A percentile compares a stretch with the other conserved stretches of the same genome.
Conservation (phyloP, 64 coral and sea anemone genomes). For the Hydrozoanthus tunicans region DNA sequence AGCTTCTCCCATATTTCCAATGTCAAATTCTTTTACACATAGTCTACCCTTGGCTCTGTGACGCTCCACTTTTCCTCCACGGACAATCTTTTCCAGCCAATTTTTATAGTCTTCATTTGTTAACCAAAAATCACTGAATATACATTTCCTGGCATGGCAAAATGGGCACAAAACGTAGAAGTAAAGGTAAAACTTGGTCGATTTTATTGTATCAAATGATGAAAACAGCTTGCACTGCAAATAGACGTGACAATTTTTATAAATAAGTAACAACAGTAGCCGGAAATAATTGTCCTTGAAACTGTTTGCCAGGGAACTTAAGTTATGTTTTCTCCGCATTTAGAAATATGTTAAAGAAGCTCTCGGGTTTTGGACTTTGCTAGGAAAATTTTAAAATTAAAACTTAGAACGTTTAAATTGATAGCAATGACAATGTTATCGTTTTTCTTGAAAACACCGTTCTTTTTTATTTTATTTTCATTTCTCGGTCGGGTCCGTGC, state of each 20-base stretch:
- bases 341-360: not conserved
- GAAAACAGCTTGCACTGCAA: too few species aligned
- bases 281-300: not conserved
- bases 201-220: too few species aligned
- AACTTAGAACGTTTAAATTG: too few species aligned
- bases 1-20: conserved; percentile 19
- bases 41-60: conserved; percentile 2
- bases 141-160: not conserved
- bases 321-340: not conserved
- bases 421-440: not conserved
- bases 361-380: not conserved
- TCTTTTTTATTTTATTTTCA: not conserved
- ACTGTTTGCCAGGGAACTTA: not conserved
- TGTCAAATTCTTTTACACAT: not conserved
- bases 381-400: not conserved
- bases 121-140: not conserved
- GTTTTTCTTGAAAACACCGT: conserved; percentile 1
- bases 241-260: not conserved
- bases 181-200: too few species aligned
- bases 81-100: not conserved
- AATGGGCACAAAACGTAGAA: too few species aligned
- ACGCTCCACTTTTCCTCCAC: not conserved
- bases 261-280: not conserved
- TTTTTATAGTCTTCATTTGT: not conserved
- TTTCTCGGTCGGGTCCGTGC: too few species aligned